A percentile compares a stretch with the other conserved stretches of the same genome.
Conservation (phyloP, 2,888 invertebrate genomes). For the Eupithecia centaureata region DNA sequence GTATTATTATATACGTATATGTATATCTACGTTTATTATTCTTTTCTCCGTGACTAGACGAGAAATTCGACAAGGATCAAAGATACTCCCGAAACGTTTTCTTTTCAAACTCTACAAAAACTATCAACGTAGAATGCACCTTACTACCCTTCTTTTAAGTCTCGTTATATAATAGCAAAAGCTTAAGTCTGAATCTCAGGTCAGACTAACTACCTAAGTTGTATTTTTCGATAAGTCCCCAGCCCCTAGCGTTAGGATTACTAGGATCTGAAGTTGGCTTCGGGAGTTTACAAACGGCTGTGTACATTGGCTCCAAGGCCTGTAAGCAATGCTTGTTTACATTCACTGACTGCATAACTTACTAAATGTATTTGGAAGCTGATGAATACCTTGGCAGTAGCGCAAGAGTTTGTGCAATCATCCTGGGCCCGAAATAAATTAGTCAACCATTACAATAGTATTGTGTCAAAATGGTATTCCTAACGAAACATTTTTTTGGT, state of each 20-base stretch:
- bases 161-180: neutral
- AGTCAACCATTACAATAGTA: too few relatives aligned
- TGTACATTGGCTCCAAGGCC: neutral
- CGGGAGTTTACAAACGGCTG: constrained; percentile 1
- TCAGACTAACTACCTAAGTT: constrained; percentile 3
- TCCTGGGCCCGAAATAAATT: too few relatives aligned
- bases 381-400: neutral
- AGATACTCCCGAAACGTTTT: too few relatives aligned
- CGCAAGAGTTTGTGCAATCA: neutral
- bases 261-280: neutral
- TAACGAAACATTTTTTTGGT: too few relatives aligned
- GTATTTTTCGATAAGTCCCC: constrained; percentile 4
- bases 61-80: too few relatives aligned
- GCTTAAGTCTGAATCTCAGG: neutral
- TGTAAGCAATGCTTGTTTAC: neutral
- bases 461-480: too few relatives aligned
- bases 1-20: too few relatives aligned
- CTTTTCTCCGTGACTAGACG: too few relatives aligned
- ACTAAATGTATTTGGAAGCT: neutral
- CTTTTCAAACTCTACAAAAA: neutral
- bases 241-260: neutral
- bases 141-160: too few relatives aligned
- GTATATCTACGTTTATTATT: too few relatives aligned
- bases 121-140: neutral
- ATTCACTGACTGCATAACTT: neutral